A percentile compares a stretch with the other conserved stretches of the same genome.
phyloP scores from a whole-genome alignment of 2,797 vertebrate species.

The Saguinus oedipus region DNA sequence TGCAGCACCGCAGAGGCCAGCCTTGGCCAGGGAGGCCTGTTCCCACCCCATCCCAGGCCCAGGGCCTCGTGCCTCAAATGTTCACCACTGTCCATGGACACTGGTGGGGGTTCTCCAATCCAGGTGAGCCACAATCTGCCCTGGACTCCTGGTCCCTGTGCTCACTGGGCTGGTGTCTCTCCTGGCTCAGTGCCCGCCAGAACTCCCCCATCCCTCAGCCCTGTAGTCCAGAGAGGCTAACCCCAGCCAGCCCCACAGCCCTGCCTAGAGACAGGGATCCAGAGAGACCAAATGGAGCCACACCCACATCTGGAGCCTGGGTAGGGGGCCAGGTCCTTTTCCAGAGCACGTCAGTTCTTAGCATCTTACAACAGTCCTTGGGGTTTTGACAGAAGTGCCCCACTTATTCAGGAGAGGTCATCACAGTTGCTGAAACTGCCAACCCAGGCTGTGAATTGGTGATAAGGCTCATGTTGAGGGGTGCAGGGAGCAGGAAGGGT shows the following conservation, averaged over 20 bases:
- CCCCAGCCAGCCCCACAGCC: neutral
- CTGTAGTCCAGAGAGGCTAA: neutral
- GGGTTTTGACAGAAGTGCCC: neutral
- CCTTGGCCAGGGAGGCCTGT: neutral
- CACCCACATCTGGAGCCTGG: neutral
- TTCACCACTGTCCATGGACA: neutral
- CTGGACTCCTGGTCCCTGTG: neutral
- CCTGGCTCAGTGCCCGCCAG: neutral
- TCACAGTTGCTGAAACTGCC: neutral
- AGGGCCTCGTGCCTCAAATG: neutral
- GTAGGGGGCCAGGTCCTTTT: neutral
- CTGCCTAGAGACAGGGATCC: neutral
- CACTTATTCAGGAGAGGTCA: neutral
- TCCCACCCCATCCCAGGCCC: neutral
- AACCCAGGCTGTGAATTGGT: neutral
- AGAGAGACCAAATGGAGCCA: neutral
- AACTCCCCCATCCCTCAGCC: neutral
- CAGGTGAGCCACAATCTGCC: neutral
- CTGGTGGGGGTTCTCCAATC: fast-evolving
- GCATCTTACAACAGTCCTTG: neutral
- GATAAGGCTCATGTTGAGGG: neutral
- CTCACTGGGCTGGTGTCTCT: neutral
- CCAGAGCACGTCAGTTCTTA: neutral
- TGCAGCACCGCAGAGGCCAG: neutral
- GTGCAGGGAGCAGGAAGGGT: fast-evolving